These are phyloP conservation scores for Polypedilum vanderplanki DNA, from an alignment of 1,140 invertebrate species.

Conservation along the genomic window DNA sequence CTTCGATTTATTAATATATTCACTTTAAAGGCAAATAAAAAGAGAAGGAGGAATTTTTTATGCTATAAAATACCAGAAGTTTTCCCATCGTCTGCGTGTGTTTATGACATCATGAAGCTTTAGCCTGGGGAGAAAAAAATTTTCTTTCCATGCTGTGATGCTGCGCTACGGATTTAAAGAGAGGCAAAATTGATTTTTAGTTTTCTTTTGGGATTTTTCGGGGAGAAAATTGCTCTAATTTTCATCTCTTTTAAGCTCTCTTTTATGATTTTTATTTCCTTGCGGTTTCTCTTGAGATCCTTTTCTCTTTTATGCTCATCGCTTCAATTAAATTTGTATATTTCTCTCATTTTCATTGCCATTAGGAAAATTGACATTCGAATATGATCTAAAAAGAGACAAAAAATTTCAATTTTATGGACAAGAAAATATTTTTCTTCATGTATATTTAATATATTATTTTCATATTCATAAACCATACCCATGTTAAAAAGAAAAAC, in stretches of 20 bases:
- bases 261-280: too few species aligned
- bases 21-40: background rate
- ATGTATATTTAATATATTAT: background rate
- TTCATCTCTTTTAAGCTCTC: background rate
- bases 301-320: too few species aligned
- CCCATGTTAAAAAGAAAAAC: background rate
- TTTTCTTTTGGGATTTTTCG: conserved; percentile 21
- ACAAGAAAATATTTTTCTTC: background rate
- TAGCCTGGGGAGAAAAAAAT: conserved; percentile 11
- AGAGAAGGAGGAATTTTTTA: background rate
- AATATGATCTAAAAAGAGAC: background rate
- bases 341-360: too few species aligned
- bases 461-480: conserved; percentile 12
- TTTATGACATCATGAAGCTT: conserved; percentile 25
- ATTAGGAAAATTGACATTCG: too few species aligned
- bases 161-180: conserved; percentile 22
- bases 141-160: background rate
- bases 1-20: conserved; percentile 19
- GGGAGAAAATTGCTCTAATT: conserved; percentile 25
- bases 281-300: too few species aligned
- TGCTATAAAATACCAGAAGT: conserved; percentile 18
- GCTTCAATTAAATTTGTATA: too few species aligned
- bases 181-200: conserved; percentile 25
- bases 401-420: background rate
- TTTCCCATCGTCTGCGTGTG: conserved; percentile 15